These are phyloP conservation scores for Pseudomyrmex cubaensis DNA, from an alignment of 1,140 invertebrate species.

Conservation along the genomic window DNA sequence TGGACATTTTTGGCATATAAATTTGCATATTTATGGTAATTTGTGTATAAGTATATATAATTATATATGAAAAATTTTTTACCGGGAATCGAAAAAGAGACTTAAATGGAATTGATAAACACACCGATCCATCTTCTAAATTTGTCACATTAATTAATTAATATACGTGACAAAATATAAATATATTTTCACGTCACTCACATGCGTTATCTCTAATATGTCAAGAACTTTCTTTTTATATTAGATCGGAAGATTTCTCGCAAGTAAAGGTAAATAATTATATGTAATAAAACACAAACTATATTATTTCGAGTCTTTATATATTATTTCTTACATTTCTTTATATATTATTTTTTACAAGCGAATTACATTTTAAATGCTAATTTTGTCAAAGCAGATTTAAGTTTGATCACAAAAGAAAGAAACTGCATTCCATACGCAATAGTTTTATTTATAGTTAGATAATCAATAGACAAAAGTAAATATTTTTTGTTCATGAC, in stretches of 20 bases:
- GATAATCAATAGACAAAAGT: no score
- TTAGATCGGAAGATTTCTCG: slow-evolving; percentile 57
- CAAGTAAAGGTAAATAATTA: slow-evolving; percentile 24
- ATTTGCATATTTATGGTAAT: no score
- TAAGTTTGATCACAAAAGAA: not conserved
- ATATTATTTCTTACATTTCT: no score
- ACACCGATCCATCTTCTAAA: slow-evolving; percentile 55
- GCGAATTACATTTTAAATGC: slow-evolving; percentile 18
- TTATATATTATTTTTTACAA: slow-evolving; percentile 47
- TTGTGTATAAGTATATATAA: no score
- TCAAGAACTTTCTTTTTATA: slow-evolving; percentile 59
- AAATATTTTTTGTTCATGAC: not conserved
- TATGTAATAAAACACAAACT: slow-evolving; percentile 56
- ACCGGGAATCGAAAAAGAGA: slow-evolving; percentile 35
- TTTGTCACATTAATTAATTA: slow-evolving; percentile 30
- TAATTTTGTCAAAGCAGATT: not conserved
- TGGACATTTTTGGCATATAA: no score
- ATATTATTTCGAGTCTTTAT: slow-evolving; percentile 48
- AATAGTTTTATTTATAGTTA: no score
- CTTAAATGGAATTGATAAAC: slow-evolving; percentile 56
- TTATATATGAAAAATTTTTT: no score
- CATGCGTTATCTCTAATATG: slow-evolving; percentile 51
- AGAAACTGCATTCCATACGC: no score
- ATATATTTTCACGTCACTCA: slow-evolving; percentile 41
- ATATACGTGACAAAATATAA: not conserved